phyloP scores from a whole-genome alignment of 2,888 invertebrate species.

The Callimorpha dominula region DNA sequence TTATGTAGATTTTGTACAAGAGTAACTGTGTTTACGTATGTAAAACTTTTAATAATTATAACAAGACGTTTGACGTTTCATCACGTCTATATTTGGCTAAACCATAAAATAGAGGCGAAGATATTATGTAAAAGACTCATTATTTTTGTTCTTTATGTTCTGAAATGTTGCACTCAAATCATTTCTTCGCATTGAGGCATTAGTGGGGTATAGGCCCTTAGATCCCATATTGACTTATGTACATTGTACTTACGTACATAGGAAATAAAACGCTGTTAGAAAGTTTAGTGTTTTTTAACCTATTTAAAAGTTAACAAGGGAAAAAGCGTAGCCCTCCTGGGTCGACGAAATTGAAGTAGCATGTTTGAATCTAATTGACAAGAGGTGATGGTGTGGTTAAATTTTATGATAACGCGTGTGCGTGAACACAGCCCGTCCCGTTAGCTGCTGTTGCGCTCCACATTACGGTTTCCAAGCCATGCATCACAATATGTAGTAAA shows the following conservation, averaged over 20 bases:
- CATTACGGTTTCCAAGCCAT: conserved; percentile 54
- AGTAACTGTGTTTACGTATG: conserved; percentile 32
- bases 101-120: not conserved
- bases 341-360: not conserved
- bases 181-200: not conserved
- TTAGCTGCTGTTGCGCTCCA: conserved; percentile 53
- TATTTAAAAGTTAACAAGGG: not conserved
- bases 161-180: not conserved
- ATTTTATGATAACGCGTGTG: conserved; percentile 45
- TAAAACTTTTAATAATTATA: not conserved
- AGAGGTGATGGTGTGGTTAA: conserved; percentile 21
- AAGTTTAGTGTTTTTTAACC: no score
- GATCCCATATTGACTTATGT: not conserved
- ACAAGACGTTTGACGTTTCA: conserved; percentile 10
- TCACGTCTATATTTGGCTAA: not conserved
- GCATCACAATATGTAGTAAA: conserved; percentile 2
- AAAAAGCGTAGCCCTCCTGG: not conserved
- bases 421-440: conserved; percentile 49
- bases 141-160: not conserved
- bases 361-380: conserved; percentile 1
- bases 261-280: not conserved
- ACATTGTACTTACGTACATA: no score
- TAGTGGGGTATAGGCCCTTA: not conserved
- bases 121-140: not conserved
- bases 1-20: conserved; percentile 40